Evolutionary conservation across 2,797 vertebrate genomes (phyloP).

Genomic region (Molossus molossus): DNA sequence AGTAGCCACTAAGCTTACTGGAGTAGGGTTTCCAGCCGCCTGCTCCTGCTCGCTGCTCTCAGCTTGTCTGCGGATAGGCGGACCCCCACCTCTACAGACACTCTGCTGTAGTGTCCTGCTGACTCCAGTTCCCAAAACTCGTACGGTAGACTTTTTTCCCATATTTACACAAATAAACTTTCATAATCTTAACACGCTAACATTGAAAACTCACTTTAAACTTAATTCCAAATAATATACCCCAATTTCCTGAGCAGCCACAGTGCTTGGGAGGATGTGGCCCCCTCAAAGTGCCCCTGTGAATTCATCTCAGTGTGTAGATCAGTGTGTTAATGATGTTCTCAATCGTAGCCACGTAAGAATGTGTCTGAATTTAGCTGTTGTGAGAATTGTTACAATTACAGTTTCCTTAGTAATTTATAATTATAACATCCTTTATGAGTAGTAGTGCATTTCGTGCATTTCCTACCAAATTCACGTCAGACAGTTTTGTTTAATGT

Average conservation of each 20-base stretch:
- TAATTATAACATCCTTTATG: constrained; percentile 45
- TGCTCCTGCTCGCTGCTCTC: neutral
- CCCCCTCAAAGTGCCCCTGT: neutral
- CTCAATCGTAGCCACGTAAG: neutral
- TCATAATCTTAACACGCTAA: constrained; percentile 47
- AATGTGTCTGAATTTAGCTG: constrained; percentile 36
- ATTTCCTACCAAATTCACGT: constrained; percentile 3
- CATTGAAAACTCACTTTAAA: constrained; percentile 67
- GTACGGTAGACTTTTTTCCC: neutral
- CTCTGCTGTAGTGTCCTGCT: neutral
- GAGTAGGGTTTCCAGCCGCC: neutral
- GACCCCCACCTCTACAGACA: neutral
- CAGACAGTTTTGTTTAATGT: constrained; percentile 38
- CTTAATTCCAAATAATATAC: constrained; percentile 30
- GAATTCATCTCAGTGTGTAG: neutral
- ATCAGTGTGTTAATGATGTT: constrained; percentile 18
- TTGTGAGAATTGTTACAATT: constrained; percentile 39
- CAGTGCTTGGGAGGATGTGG: neutral
- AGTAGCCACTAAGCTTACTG: neutral
- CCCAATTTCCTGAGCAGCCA: neutral
- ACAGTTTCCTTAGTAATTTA: constrained; percentile 37
- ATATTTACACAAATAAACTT: constrained; percentile 16
- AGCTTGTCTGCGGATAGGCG: neutral
- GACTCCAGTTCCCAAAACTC: neutral
- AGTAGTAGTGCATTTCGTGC: neutral